Base-by-base conservation (phyloP, 1,140 invertebrate species). In the Akabosia matsudoensis region DNA sequence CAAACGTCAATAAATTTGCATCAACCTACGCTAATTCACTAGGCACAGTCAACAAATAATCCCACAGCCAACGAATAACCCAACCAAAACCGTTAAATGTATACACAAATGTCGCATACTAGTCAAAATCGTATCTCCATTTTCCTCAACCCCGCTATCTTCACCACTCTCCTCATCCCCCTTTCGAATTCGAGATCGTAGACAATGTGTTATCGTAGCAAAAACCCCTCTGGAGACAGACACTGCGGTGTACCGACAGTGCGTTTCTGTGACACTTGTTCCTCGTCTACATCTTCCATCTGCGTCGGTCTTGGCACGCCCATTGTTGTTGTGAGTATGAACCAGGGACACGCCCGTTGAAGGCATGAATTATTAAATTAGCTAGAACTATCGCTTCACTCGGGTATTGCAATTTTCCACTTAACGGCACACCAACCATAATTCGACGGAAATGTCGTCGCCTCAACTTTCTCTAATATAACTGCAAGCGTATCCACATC, bases 321-420 rank as follows among this genome's bases (percentile, higher is more conserved):
- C 45, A 61, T 56, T 26, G 54, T n/a, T n/a, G n/a, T 74, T 26
- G 31, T 51, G 45, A 14, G 51, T 70, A 67, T 78, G 54, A 56
- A 56, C 10, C n/a, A 56, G 22, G 22, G 54, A 56, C 54, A 56
- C 54, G 54, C 54, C 54, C 54, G 54, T 56, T 56, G 54, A 24
- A 56, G 54, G 54, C 54, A 56, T 56, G 54, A 56, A 56, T 56
- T 22, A 56, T n/a, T n/a, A 56, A 56, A 56, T 24, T 56, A 22
- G 10, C 3, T 22, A 10, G n/a, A 56, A 56, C 18, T 7, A 56
- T 4, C 54, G 14, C 24, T 56, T 56, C 54, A 16, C 37, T 56
- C 24, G 14, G 54, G 24, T n/a, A 56, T 22, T 3, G 54, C 10
- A 56, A 56, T n/a, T 56, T 4, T 22, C 7, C 54, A 56, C n/a